Percentiles rank a stretch among this genome's conserved stretches.
These are phyloP conservation scores for Lethrus apterus DNA, from an alignment of 1,140 invertebrate species.

Conservation along the genomic window DNA sequence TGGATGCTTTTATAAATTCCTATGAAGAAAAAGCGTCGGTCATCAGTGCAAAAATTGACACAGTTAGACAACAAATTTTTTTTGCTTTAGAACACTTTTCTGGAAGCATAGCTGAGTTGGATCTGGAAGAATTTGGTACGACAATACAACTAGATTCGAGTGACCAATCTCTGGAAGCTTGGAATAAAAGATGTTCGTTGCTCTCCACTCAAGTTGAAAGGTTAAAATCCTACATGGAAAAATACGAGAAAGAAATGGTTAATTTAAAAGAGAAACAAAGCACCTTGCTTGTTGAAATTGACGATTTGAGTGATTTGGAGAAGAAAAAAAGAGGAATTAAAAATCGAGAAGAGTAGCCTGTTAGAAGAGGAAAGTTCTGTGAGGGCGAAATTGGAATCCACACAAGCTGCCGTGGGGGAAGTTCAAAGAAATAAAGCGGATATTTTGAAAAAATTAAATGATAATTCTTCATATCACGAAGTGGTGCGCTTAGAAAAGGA, in stretches of 20 bases:
- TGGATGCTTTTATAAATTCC: constrained; percentile 20
- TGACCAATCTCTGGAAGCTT: constrained; percentile 19
- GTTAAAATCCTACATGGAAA: constrained; percentile 7
- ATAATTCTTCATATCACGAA: constrained; percentile 20
- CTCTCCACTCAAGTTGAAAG: constrained; percentile 9
- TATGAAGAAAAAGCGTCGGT: constrained; percentile 19
- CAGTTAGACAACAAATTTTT: constrained; percentile 16
- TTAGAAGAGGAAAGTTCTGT: constrained; percentile 14
- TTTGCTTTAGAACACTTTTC: constrained; percentile 17
- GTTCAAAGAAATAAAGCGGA: constrained; percentile 18
- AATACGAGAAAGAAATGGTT: constrained; percentile 6
- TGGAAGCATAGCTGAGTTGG: constrained; percentile 19
- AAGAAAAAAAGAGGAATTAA: constrained; percentile 17
- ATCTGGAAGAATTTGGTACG: constrained; percentile 23
- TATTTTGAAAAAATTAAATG: constrained; percentile 19
- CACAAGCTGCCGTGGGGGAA: constrained; percentile 20
- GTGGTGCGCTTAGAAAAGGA: constrained; percentile 21
- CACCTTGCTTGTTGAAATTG: constrained; percentile 13
- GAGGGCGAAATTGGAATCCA: constrained; percentile 18
- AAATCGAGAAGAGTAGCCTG: constrained; percentile 6
- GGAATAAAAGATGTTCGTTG: constrained; percentile 16
- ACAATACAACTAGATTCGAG: constrained; percentile 19
- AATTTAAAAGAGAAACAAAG: constrained; percentile 4
- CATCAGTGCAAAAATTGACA: constrained; percentile 20
- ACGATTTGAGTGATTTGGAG: constrained; percentile 19